Evolutionary conservation across 2,888 invertebrate species (phyloP).

Genomic region (Cantharis flavilabris): DNA sequence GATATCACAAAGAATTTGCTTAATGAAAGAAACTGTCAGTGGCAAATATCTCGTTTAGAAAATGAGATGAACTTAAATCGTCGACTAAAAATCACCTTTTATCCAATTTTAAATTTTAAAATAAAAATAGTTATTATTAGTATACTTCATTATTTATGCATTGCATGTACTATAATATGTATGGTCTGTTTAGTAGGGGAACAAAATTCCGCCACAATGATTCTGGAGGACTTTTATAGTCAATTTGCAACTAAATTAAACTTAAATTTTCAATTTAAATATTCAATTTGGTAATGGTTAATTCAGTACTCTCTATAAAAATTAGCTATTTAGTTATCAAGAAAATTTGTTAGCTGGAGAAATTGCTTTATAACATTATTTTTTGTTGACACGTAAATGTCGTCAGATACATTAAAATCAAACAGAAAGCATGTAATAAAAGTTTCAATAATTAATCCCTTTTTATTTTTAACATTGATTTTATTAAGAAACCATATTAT

Average conservation of each 20-base stretch:
- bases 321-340: neutral
- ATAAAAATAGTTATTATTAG: neutral
- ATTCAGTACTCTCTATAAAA: neutral
- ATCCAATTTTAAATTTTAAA: neutral
- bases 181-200: neutral
- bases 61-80: neutral
- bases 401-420: neutral
- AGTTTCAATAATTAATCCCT: neutral
- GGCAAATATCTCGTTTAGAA: neutral
- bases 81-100: neutral
- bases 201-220: slow-evolving; percentile 1
- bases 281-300: neutral
- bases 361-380: neutral
- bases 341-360: neutral
- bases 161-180: neutral
- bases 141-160: neutral
- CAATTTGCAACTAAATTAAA: slow-evolving; percentile 11
- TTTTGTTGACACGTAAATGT: slow-evolving; percentile 10
- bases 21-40: neutral
- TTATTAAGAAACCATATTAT: neutral
- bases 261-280: slow-evolving; percentile 13
- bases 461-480: neutral
- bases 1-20: neutral
- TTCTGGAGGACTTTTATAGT: slow-evolving; percentile 1
- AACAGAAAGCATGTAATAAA: neutral